Base-by-base conservation (phyloP, 2,113 vertebrate genomes). In the cattle (Bos taurus) region DNA sequence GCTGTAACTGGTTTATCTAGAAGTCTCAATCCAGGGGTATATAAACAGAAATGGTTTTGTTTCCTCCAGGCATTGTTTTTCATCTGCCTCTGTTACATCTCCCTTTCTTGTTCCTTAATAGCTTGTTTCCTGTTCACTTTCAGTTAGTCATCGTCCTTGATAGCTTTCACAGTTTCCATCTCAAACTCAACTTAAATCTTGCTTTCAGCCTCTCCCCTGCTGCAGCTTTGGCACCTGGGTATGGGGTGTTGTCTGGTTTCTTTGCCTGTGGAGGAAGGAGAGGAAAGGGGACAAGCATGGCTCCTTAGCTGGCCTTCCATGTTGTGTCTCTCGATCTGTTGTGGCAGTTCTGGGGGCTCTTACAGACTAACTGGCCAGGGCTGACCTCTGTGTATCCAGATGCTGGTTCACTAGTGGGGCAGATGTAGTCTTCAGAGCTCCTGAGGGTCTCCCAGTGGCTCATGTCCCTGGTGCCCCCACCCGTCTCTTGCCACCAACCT, bases 201-300 rank as follows among this genome's bases (percentile, higher is more conserved):
- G 0, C 25, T 80, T 48, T 36, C 86, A 77, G 46, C 8, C 36
- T 40, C 1, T 2, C 7, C 25, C 30, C 17, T 77, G 26, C 9
- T 26, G 26, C 5, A 7, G 43, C 54, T 21, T 5, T 59, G 17
- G 12, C 0, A 4, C 7, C 54, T 77, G 67, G 33, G 57, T 1
- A 5, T 57, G 74, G 50, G 36, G 33, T 17, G 28, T 21, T 0
- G 7, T 17, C 13, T 17, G 6, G 5, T 78, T 92, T 12, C 12
- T 30, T 23, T 48, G 13, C 5, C 23, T 26, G 8, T 21, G 23
- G 71, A 48, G 57, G 11, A 60, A 21, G 88, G 23, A 40, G 59
- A 36, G 33, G 40, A n/a, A 10, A 33, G 17, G 54, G 15, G 26
- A 25, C 3, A 0, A 3, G 40, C 7, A 8, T n/a, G 28, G 14